phyloP scores from a whole-genome alignment of 1,140 invertebrate species.

The Drosophila fuyamai region DNA sequence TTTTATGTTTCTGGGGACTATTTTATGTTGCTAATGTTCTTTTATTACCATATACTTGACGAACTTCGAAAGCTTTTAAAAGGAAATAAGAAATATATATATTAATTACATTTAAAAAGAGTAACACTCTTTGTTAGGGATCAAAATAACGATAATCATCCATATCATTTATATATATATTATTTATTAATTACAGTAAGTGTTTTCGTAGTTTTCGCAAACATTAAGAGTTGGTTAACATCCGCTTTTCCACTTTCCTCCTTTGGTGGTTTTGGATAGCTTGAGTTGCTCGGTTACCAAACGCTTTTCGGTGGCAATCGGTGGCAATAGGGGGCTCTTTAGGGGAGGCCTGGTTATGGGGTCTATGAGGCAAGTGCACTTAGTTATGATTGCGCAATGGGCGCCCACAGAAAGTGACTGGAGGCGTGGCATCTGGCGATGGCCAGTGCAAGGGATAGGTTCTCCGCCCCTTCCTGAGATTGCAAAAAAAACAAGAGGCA shows the following conservation, averaged over 20 bases:
- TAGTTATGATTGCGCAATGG: constrained; percentile 44
- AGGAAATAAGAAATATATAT: no score
- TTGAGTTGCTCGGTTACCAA: constrained; percentile 16
- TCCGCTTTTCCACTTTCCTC: constrained; percentile 33
- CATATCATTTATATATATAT: background rate
- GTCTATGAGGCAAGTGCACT: constrained; percentile 13
- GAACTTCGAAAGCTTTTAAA: no score
- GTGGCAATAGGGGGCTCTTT: background rate
- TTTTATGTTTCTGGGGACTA: no score
- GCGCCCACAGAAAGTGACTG: constrained; percentile 55
- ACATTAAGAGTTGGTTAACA: constrained; percentile 23
- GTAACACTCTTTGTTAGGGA: no score
- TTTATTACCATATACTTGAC: no score
- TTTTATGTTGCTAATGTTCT: no score
- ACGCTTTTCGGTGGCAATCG: constrained; percentile 11
- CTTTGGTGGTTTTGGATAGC: constrained; percentile 12
- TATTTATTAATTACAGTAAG: background rate
- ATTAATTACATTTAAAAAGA: no score
- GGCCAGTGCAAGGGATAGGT: constrained; percentile 28
- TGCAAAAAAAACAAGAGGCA: constrained; percentile 23
- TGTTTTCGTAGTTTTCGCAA: constrained; percentile 24
- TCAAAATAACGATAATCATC: no score
- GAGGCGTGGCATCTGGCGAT: constrained; percentile 24
- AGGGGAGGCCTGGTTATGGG: background rate
- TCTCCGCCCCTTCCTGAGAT: constrained; percentile 13